A percentile compares a stretch with the other conserved stretches of the same genome.
phyloP scores from a whole-genome alignment of 2,888 invertebrate species.

The Rhodophaea formosa region DNA sequence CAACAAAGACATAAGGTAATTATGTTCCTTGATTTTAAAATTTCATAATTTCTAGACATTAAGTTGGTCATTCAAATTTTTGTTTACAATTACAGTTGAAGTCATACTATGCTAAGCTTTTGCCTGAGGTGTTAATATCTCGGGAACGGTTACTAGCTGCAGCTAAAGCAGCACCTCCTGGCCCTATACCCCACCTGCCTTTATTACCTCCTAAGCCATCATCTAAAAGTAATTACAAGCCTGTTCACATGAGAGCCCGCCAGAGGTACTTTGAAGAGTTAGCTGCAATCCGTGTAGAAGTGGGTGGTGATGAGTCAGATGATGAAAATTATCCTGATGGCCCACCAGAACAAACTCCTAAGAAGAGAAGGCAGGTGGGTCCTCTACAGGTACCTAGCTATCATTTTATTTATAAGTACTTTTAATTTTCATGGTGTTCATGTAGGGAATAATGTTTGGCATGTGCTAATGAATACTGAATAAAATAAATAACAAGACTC shows the following conservation, averaged over 20 bases:
- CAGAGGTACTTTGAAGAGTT: slow-evolving; percentile 85
- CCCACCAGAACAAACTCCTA: slow-evolving; percentile 81
- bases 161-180: slow-evolving; percentile 84
- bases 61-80: no score
- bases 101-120: slow-evolving; percentile 79
- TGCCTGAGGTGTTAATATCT: slow-evolving; percentile 88
- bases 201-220: slow-evolving; percentile 58
- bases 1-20: slow-evolving; percentile 84
- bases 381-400: slow-evolving; percentile 50
- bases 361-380: slow-evolving; percentile 79
- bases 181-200: slow-evolving; percentile 71
- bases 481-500: no score
- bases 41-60: neutral
- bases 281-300: slow-evolving; percentile 83
- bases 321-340: slow-evolving; percentile 90
- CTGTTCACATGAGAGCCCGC: slow-evolving; percentile 78
- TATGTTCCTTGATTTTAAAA: neutral
- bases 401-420: neutral
- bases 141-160: slow-evolving; percentile 86
- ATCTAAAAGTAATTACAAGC: slow-evolving; percentile 67
- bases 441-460: no score
- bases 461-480: no score
- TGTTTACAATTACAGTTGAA: slow-evolving; percentile 57
- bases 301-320: slow-evolving; percentile 88
- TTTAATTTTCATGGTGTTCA: no score